phyloP scores from a whole-genome alignment of 1,140 invertebrate genomes.

The Formica exsecta region DNA sequence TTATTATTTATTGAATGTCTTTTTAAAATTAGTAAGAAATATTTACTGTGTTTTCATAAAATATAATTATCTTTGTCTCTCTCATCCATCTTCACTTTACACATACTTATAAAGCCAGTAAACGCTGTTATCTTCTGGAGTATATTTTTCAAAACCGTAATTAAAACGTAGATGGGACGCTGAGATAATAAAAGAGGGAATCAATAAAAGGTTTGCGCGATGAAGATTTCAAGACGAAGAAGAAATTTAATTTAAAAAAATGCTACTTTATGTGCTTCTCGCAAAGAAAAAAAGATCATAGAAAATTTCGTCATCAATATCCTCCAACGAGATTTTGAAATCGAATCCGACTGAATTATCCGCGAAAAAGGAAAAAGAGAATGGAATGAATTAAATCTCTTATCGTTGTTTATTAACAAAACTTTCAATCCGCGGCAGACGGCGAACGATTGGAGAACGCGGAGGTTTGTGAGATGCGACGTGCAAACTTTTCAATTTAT shows the following conservation, averaged over 20 bases:
- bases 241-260: neutral
- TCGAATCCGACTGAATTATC: constrained; percentile 24
- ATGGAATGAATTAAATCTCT: neutral
- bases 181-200: neutral
- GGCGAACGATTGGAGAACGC: neutral
- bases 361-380: neutral
- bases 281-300: neutral
- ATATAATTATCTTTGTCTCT: neutral
- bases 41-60: neutral
- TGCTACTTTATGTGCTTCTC: neutral
- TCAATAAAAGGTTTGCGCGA: neutral
- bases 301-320: constrained; percentile 10
- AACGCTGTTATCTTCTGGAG: neutral
- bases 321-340: neutral
- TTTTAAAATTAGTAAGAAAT: neutral
- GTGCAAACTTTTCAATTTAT: constrained; percentile 47
- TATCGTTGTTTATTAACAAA: constrained; percentile 29
- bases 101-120: neutral
- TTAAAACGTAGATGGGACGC: constrained; percentile 22
- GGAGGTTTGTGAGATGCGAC: neutral
- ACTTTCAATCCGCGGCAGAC: constrained; percentile 17
- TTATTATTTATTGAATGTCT: neutral
- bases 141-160: constrained; percentile 46
- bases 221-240: constrained; percentile 19
- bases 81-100: neutral